These are phyloP conservation scores for Choristoneura rosaceana DNA, from an alignment of 2,888 invertebrate species.

Conservation along the genomic window DNA sequence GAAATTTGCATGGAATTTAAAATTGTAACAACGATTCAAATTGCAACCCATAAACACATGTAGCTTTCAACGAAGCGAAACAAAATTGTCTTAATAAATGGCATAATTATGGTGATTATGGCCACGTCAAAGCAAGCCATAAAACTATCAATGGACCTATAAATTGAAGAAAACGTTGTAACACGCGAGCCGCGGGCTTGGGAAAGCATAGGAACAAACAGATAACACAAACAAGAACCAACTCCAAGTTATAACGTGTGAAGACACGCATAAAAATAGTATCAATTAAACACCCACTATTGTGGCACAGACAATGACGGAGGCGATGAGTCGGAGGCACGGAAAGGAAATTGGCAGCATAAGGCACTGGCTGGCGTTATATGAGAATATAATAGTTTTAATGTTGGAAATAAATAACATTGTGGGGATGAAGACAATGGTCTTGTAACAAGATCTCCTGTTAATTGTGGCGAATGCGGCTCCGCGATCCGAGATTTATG, in stretches of 20 bases:
- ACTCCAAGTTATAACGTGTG: conserved; percentile 65
- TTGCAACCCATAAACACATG: conserved; percentile 46
- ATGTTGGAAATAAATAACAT: conserved; percentile 80
- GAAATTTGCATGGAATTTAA: conserved; percentile 23
- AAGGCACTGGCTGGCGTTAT: conserved; percentile 63
- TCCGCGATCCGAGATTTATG: conserved; percentile 74
- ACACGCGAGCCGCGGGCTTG: conserved; percentile 64
- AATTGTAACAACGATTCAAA: conserved; percentile 10
- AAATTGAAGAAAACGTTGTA: conserved; percentile 68
- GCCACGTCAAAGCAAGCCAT: conserved; percentile 66
- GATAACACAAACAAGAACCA: conserved; percentile 59
- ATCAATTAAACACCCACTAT: conserved; percentile 71
- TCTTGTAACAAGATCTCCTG: conserved; percentile 78
- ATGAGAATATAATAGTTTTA: conserved; percentile 80
- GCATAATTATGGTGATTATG: conserved; percentile 68
- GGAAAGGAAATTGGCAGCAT: conserved; percentile 72
- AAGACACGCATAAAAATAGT: conserved; percentile 71
- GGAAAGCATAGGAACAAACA: conserved; percentile 67
- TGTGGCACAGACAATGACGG: conserved; percentile 68
- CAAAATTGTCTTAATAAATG: conserved; percentile 64
- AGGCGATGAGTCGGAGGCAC: conserved; percentile 73
- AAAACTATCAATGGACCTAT: conserved; percentile 73
- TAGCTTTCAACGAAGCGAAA: conserved; percentile 52
- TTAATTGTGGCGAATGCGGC: conserved; percentile 78
- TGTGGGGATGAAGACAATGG: conserved; percentile 78